A percentile compares a stretch with the other conserved stretches of the same genome.
phyloP scores from a whole-genome alignment of 2,797 vertebrate species.

The Crax fasciolata region DNA sequence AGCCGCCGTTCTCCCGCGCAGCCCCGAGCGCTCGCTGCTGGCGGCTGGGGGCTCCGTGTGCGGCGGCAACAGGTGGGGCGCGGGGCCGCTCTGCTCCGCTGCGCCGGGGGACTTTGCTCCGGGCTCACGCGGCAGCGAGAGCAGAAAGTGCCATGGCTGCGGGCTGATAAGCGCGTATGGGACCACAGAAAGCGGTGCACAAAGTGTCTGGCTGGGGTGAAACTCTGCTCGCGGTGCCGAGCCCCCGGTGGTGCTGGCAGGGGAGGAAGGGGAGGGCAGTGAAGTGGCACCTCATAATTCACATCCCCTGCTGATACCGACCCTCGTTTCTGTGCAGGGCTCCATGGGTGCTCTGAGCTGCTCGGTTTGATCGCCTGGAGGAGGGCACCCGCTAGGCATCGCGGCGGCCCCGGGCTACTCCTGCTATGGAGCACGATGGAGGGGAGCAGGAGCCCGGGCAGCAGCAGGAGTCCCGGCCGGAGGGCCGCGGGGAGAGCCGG shows the following conservation, averaged over 20 bases:
- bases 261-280: not conserved
- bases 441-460: slow-evolving; percentile 57
- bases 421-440: slow-evolving; percentile 80
- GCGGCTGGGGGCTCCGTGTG: no score
- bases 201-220: no score
- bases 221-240: no score
- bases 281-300: not conserved
- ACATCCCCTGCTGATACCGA: not conserved
- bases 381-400: not conserved
- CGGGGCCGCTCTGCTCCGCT: no score
- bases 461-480: slow-evolving; percentile 40
- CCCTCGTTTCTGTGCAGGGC: slow-evolving; percentile 36
- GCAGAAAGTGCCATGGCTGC: no score
- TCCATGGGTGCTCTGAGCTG: slow-evolving; percentile 26
- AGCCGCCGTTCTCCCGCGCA: no score
- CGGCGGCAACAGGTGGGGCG: no score
- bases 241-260: not conserved
- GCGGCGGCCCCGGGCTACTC: not conserved
- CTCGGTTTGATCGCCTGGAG: not conserved
- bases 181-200: no score
- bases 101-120: no score
- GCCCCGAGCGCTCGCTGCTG: no score
- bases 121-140: no score
- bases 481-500: slow-evolving; percentile 52
- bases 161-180: no score